Percentiles rank a stretch among this genome's conserved stretches.
These are phyloP conservation scores for Pyxicephalus adspersus DNA, from an alignment of 2,113 vertebrate genomes.

Conservation along the genomic window DNA sequence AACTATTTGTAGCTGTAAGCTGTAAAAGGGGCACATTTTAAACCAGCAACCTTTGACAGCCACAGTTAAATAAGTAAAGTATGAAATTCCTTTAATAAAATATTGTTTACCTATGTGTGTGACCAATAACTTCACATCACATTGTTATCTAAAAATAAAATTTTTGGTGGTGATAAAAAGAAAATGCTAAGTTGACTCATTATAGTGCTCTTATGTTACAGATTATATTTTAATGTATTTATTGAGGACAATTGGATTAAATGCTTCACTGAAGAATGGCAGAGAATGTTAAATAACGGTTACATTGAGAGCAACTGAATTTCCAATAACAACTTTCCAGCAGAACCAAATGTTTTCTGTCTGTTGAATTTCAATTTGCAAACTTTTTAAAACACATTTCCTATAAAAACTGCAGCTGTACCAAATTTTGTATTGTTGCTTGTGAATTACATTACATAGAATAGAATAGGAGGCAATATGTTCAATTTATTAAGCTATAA, in stretches of 20 bases:
- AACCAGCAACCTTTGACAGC: too few relatives aligned
- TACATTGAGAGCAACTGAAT: neutral
- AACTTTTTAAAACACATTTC: neutral
- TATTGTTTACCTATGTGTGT: too few relatives aligned
- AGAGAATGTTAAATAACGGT: neutral
- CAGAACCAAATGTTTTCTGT: neutral
- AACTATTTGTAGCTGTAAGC: too few relatives aligned
- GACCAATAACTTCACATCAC: too few relatives aligned
- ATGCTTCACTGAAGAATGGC: neutral
- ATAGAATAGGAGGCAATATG: neutral
- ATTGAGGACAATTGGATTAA: neutral
- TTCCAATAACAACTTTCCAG: conserved; percentile 13
- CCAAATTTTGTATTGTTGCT: neutral
- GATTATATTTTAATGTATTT: neutral
- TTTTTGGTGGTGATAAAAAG: too few relatives aligned
- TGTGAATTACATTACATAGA: conserved; percentile 2
- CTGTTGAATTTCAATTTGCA: neutral
- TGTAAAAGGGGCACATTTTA: too few relatives aligned
- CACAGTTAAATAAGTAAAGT: too few relatives aligned
- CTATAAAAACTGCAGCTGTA: conserved; percentile 5
- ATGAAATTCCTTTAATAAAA: too few relatives aligned
- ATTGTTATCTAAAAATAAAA: too few relatives aligned
- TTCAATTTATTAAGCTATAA: too few relatives aligned
- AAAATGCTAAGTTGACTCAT: too few relatives aligned
- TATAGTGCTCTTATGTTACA: neutral